phyloP scores from a whole-genome alignment of 2,888 invertebrate species.

The Habrosyne pyritoides region DNA sequence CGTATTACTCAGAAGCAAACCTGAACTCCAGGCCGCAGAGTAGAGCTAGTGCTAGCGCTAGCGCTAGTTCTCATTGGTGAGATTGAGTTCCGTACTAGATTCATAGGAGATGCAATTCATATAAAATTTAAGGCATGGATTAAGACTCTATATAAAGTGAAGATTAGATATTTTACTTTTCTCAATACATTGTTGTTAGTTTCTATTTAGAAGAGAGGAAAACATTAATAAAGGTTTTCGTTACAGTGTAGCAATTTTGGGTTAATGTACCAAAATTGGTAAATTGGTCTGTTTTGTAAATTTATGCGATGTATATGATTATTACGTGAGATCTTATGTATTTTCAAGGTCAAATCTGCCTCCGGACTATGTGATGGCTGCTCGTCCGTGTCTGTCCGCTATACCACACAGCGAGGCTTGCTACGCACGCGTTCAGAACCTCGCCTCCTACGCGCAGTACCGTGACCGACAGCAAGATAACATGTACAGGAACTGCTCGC shows the following conservation, averaged over 20 bases:
- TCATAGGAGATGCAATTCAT: too few relatives aligned
- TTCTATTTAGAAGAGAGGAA: too few relatives aligned
- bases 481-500: conserved; percentile 81
- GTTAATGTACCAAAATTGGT: too few relatives aligned
- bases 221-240: too few relatives aligned
- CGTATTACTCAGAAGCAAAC: conserved; percentile 86
- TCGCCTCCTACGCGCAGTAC: conserved; percentile 59
- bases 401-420: conserved; percentile 64
- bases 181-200: too few relatives aligned
- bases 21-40: conserved; percentile 74
- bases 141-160: too few relatives aligned
- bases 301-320: too few relatives aligned
- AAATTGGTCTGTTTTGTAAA: too few relatives aligned
- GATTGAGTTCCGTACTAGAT: too few relatives aligned
- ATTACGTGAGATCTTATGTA: conserved; percentile 9
- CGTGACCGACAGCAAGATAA: conserved; percentile 66
- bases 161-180: too few relatives aligned
- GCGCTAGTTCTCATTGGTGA: neutral
- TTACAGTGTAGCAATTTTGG: too few relatives aligned
- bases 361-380: conserved; percentile 61
- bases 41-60: conserved; percentile 45
- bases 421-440: conserved; percentile 63
- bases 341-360: conserved; percentile 50
- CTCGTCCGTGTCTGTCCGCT: conserved; percentile 54
- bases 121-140: too few relatives aligned